Base-by-base conservation (phyloP, 2,888 invertebrate genomes). In the Neelides folsomi region DNA sequence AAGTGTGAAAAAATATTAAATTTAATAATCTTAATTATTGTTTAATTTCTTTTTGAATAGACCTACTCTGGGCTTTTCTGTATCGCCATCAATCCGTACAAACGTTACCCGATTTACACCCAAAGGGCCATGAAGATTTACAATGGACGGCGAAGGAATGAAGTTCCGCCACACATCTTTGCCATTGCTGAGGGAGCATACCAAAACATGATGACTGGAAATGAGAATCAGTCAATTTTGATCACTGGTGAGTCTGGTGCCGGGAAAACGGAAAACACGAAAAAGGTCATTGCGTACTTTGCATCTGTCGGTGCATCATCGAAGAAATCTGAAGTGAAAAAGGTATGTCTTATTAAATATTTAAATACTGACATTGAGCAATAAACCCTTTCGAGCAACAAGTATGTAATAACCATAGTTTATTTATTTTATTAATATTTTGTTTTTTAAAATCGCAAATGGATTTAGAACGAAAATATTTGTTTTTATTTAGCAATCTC, bases 221-320 rank as follows among this genome's bases (percentile, higher is more conserved):
- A 89, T 78, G 94, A 93, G 76, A 93, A 98, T 82, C 98, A 98
- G 82, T 98, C 97, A 77, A 97, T 98, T 93, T 85, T 98, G 85
- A 98, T 98, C 80, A 98, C 97, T 87, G 92, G 92, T 70, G 93
- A 93, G 78, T 92, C 92, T 79, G 97, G 97, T 80, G 97, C 97
- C 76, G 97, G 95, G 79, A 97, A 97, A 81, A 97, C 97, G 80
- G 97, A 97, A 77, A 97, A 98, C 86, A 97, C 97, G 80, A 97
- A 97, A 80, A 97, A 97, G 77, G 95, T 97, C 83, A 97, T 97
- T 79, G 90, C 93, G 73, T 97, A 97, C 82, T 97, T 97, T 79
- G 95, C 94, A 75, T 92, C 89, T 72, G 90, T 92, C 68, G 90
- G 90, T 77, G 88, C 89, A 57, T 84, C 86, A 62, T 75, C 77